Evolutionary conservation across 2,888 invertebrate genomes (phyloP), one percentile per base, ranked within the genome.

Genomic region (Drosophila paramelanica): DNA sequence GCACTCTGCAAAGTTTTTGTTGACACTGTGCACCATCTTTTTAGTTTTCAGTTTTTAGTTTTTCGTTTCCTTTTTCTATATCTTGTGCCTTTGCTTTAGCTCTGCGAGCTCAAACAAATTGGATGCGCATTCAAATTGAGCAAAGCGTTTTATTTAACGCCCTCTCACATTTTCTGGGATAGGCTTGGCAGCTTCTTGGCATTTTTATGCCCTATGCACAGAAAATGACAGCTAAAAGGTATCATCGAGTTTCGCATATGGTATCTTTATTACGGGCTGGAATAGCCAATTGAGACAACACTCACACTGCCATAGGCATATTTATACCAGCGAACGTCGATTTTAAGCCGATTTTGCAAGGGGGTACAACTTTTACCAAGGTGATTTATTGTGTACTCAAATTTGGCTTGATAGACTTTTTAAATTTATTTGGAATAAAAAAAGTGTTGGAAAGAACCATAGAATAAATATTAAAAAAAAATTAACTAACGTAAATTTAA

Each of bases 101-200:
- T 65, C 47, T 46, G 41, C 49, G 23, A 68, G 65, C 68, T 64
- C 66, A 84, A 84, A 76, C 81, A 77, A 86, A 82, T 83, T 82
- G 81, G 76, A 81, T 86, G 83, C 86, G 78, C 75, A 83, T 82
- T 83, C 64, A 83, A 83, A 86, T 82, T 83, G 87, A 68, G 84
- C 67, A 75, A 77, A 80, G 75, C 73, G 73, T 59, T 73, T 77
- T 73, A 67, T 66, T 61, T 65, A 81, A 73, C 62, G 57, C 47
- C 36, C 33, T 27, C 43, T 38, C 14, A 13, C 58, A 11, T 38
- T 38, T 52, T 20, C n/a, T 46, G 5, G 43, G 13, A 55, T 67
- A 67, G 67, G 73, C 58, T 77, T 62, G 67, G 13, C 77, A 36
- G 58, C 58, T 58, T 67, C 71, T 76, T 61, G 58, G 36, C 68